Base-by-base conservation (phyloP, 2,888 invertebrate species). In the Zaprionus bogoriensis region DNA sequence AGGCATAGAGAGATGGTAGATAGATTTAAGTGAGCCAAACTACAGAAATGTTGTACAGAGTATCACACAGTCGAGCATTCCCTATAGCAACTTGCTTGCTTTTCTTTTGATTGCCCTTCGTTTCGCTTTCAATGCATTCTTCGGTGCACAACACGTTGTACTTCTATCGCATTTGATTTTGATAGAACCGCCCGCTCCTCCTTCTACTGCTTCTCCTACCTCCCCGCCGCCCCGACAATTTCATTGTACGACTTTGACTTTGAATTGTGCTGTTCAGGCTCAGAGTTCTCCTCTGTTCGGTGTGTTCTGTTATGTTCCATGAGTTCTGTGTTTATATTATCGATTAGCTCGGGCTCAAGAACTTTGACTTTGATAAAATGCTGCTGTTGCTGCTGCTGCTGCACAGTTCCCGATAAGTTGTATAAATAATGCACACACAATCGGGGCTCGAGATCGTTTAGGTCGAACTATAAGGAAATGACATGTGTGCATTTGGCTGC, bases 301-400 rank as follows among this genome's bases (percentile, higher is more conserved):
- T n/a, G n/a, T n/a, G n/a, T n/a, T n/a, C n/a, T n/a, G n/a, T n/a
- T n/a, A n/a, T 41, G 41, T 10, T 23, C 17, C 28, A 5, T 28
- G 45, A 12, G 10, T 45, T n/a, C n/a, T 32, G 32, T 72, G 75
- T 72, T 72, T 74, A 74, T 65, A 57, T 44, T 72, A 72, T 72
- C 75, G 70, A 72, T 74, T 72, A 46, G 41, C 42, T 36, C 66
- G 28, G 48, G 45, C 45, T 63, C 27, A 25, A 68, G 74, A 74
- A 68, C 64, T 74, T 74, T 71, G 71, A 71, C 74, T 74, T 74
- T 74, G 59, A 64, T 71, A 68, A 64, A 74, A 58, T 20, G 20
- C 19, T 25, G n/a, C 36, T 25, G n/a, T 25, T 25, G 32, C 25
- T 44, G 28, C 14, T 47, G 46, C 28, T 47, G 12, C 12, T 55